Evolutionary conservation across 2,797 vertebrate genomes (phyloP).

Genomic region (Zonotrichia albicollis): DNA sequence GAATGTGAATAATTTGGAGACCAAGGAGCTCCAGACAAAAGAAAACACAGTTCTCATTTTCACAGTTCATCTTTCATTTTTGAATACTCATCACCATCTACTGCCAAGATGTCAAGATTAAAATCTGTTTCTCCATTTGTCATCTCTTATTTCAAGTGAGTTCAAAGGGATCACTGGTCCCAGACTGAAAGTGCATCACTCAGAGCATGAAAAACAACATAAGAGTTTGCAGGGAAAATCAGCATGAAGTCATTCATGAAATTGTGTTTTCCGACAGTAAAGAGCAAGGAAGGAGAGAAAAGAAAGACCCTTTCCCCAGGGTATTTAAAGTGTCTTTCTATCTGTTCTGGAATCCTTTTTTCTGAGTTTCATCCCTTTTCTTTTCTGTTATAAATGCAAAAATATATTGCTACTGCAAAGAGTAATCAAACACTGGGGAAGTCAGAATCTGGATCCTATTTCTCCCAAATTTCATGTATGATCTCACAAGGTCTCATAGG

Average conservation of each 20-base stretch:
- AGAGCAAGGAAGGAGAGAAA: background rate
- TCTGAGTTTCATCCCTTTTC: background rate
- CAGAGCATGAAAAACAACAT: background rate
- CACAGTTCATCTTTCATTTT: slow-evolving; percentile 26
- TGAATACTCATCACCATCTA: background rate
- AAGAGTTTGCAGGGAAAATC: background rate
- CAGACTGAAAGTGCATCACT: background rate
- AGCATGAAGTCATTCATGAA: background rate
- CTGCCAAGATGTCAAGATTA: slow-evolving; percentile 43
- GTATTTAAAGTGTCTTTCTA: background rate
- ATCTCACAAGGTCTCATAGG: background rate
- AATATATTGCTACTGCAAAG: background rate
- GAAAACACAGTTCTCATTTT: slow-evolving; percentile 16
- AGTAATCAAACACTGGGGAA: background rate
- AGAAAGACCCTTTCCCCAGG: background rate
- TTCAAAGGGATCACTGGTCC: background rate
- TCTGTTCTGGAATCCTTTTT: background rate
- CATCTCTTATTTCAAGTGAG: background rate
- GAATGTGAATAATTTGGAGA: slow-evolving; percentile 32
- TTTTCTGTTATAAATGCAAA: background rate
- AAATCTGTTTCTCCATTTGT: slow-evolving; percentile 49
- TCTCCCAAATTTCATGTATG: background rate
- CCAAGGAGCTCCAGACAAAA: slow-evolving; percentile 8
- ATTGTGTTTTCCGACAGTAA: background rate
- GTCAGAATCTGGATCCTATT: background rate